These are phyloP conservation scores for Caretta caretta DNA, from an alignment of 2,113 vertebrate genomes.

Conservation along the genomic window DNA sequence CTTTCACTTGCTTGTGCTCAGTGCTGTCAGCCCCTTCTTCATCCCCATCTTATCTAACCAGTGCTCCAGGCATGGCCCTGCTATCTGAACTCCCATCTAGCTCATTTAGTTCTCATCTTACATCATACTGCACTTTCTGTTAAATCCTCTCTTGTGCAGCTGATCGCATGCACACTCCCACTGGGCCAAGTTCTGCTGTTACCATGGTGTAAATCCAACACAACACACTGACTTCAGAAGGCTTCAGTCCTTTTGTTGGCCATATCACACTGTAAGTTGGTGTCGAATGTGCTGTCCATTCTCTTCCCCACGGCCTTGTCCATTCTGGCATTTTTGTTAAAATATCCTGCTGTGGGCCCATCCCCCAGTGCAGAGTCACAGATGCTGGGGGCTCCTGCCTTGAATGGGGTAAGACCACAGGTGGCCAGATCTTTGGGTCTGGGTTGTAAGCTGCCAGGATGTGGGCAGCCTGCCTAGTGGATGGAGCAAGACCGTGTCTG, in stretches of 20 bases:
- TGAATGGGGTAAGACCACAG: too few species aligned
- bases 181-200: neutral
- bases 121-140: neutral
- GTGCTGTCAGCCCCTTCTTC: neutral
- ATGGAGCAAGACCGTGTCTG: too few species aligned
- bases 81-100: neutral
- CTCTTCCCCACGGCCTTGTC: neutral
- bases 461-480: too few species aligned
- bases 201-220: neutral
- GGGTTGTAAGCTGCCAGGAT: too few species aligned
- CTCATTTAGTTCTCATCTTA: neutral
- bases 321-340: neutral
- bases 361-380: neutral
- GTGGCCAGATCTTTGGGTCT: too few species aligned
- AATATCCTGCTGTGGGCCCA: neutral
- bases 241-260: neutral
- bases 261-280: neutral
- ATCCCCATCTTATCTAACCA: neutral
- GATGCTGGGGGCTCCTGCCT: too few species aligned
- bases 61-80: neutral
- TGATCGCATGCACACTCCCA: neutral
- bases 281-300: neutral
- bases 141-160: neutral
- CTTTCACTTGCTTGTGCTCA: neutral
- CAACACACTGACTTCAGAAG: neutral